phyloP scores from a whole-genome alignment of 1,140 invertebrate genomes.

The Drosophila pandora region DNA sequence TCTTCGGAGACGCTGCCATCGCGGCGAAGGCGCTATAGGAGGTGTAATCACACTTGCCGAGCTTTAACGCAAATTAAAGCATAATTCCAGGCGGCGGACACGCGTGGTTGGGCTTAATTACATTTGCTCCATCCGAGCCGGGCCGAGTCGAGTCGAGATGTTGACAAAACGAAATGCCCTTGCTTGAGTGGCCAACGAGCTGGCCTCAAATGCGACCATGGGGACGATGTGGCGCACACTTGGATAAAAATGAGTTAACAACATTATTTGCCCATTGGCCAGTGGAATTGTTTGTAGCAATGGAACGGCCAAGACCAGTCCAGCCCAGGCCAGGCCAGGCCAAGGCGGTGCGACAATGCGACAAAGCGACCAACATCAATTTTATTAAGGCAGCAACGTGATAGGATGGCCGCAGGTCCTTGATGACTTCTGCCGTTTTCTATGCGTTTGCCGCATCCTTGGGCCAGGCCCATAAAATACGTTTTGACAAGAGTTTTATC shows the following conservation, averaged over 20 bases:
- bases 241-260: conserved; percentile 73
- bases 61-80: conserved; percentile 75
- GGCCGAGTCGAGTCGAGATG: conserved; percentile 14
- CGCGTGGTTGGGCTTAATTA: conserved; percentile 58
- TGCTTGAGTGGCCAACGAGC: conserved; percentile 52
- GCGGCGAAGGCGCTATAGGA: conserved; percentile 1
- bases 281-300: conserved; percentile 21
- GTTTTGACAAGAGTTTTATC: conserved; percentile 79
- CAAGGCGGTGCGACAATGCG: conserved; percentile 5
- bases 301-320: conserved; percentile 11
- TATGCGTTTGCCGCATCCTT: conserved; percentile 32
- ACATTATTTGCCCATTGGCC: conserved; percentile 66
- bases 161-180: conserved; percentile 64
- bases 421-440: conserved; percentile 41
- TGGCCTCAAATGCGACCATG: conserved; percentile 56
- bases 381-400: conserved; percentile 48
- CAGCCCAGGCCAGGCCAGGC: background rate
- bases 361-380: conserved; percentile 45
- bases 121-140: conserved; percentile 36
- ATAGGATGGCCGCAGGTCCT: conserved; percentile 46
- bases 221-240: conserved; percentile 38
- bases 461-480: conserved; percentile 62
- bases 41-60: conserved; percentile 64
- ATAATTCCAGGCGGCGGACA: conserved; percentile 40
- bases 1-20: background rate